Percentiles rank a stretch among this genome's conserved stretches.
Conservation (phyloP, 2,888 invertebrate genomes). For the Netelia inedita region DNA sequence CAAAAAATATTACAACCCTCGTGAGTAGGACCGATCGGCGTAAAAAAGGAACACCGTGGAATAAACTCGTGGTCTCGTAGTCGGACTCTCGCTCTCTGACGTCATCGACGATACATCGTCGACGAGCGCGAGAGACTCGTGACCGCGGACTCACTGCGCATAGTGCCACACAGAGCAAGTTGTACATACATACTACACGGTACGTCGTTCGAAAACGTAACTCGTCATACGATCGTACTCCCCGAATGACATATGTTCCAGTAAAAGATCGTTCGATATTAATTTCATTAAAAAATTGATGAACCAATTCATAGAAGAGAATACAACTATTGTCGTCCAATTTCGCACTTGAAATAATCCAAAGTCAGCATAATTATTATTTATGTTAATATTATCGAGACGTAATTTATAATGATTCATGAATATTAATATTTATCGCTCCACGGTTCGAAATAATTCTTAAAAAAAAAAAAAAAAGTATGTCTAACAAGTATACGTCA, state of each 20-base stretch:
- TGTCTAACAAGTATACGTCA: too few relatives aligned
- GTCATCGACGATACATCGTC: slow-evolving; percentile 41
- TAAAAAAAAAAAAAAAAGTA: too few relatives aligned
- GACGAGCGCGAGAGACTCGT: slow-evolving; percentile 34
- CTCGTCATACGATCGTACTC: slow-evolving; percentile 4
- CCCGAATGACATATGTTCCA: neutral
- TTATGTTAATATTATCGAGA: too few relatives aligned
- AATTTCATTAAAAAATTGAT: neutral
- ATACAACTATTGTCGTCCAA: neutral
- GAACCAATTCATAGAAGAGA: neutral
- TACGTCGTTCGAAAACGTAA: slow-evolving; percentile 38
- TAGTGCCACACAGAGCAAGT: slow-evolving; percentile 11
- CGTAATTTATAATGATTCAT: too few relatives aligned
- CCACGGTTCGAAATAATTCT: too few relatives aligned
- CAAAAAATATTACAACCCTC: neutral
- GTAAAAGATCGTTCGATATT: neutral
- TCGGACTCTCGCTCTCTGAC: slow-evolving; percentile 27
- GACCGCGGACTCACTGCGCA: slow-evolving; percentile 31
- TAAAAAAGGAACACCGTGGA: neutral
- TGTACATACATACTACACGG: neutral
- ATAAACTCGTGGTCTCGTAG: neutral
- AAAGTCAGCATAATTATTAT: too few relatives aligned
- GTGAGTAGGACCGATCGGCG: neutral
- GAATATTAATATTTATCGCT: too few relatives aligned
- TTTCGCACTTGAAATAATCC: neutral